These are phyloP conservation scores for Raja brachyura DNA, from an alignment of 2,113 vertebrate species.

Conservation along the genomic window DNA sequence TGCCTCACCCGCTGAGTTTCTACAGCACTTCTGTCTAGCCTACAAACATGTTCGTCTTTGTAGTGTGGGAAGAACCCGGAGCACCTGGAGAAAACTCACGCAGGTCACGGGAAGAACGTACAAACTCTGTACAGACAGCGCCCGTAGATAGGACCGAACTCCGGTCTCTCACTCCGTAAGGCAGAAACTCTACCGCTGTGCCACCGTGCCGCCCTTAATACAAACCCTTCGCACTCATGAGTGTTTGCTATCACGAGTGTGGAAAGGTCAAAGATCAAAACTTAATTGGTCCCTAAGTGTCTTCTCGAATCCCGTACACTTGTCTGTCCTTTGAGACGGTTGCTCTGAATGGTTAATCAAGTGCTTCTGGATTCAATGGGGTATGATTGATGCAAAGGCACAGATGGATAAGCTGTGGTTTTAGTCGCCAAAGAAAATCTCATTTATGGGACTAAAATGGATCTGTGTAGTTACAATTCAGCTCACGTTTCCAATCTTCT, in stretches of 20 bases:
- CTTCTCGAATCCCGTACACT: neutral
- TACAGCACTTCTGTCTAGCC: too few species aligned
- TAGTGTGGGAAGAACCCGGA: too few species aligned
- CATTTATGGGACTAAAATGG: neutral
- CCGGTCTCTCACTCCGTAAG: too few species aligned
- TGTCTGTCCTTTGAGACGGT: neutral
- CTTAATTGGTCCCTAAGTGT: neutral
- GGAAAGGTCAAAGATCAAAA: conserved; percentile 18
- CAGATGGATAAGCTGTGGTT: conserved; percentile 13
- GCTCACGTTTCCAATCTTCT: neutral
- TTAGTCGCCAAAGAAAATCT: conserved; percentile 11
- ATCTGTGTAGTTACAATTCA: conserved; percentile 21
- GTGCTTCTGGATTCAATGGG: neutral
- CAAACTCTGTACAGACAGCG: too few species aligned
- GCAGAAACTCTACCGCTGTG: too few species aligned
- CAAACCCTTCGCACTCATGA: neutral
- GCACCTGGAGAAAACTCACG: too few species aligned
- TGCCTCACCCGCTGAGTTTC: too few species aligned
- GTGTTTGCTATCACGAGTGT: neutral
- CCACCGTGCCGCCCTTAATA: neutral
- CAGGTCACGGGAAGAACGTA: too few species aligned
- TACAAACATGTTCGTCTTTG: too few species aligned
- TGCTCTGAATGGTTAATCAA: neutral
- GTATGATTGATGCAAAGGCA: conserved; percentile 21
- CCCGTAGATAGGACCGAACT: too few species aligned